Evolutionary conservation across 2,888 invertebrate species (phyloP).

Genomic region (Nomada flava): DNA sequence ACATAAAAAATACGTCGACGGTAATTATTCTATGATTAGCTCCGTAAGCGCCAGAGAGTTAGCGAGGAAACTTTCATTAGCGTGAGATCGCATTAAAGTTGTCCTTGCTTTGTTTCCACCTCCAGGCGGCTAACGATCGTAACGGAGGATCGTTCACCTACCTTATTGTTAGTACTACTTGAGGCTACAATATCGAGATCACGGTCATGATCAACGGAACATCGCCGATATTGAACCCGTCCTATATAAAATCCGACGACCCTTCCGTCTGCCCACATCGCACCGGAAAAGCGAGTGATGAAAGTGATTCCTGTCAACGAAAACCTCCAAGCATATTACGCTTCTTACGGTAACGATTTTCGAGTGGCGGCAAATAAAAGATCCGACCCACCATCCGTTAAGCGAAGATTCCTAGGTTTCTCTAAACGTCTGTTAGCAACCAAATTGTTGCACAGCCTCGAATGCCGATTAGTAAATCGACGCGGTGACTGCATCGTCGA

Average conservation of each 20-base stretch:
- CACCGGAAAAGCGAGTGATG: too few relatives aligned
- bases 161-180: constrained; percentile 53
- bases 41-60: constrained; percentile 15
- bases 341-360: not conserved
- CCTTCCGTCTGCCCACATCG: too few relatives aligned
- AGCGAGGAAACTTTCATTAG: constrained; percentile 57
- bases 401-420: not conserved
- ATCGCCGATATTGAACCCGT: not conserved
- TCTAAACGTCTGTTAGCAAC: too few relatives aligned
- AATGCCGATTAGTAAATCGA: constrained; percentile 21
- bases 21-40: not conserved
- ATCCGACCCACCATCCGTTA: not conserved
- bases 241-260: not conserved
- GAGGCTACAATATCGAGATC: constrained; percentile 70
- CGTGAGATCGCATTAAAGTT: constrained; percentile 68
- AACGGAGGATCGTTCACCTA: constrained; percentile 49
- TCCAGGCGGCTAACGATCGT: constrained; percentile 52
- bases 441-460: not conserved
- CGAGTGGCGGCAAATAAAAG: not conserved
- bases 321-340: not conserved
- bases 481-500: not conserved
- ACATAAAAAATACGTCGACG: not conserved
- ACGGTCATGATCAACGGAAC: constrained; percentile 24
- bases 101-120: constrained; percentile 77
- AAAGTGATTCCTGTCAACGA: not conserved